phyloP scores from a whole-genome alignment of 2,113 vertebrate genomes.

The Poeciliopsis occidentalis region DNA sequence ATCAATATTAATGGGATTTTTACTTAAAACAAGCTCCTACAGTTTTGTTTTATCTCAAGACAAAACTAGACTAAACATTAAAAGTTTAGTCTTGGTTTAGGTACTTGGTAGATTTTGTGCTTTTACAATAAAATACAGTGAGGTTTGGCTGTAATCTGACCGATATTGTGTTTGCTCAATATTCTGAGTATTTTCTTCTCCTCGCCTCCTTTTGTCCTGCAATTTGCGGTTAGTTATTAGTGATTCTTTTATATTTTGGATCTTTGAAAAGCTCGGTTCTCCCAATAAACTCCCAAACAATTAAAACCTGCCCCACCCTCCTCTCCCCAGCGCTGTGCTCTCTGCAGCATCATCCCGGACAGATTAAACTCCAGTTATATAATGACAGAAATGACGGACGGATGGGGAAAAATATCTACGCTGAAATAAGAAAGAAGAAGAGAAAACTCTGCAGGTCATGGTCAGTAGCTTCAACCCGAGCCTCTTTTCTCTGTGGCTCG shows the following conservation, averaged over 20 bases:
- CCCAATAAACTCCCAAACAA: neutral
- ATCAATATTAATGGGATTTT: no score
- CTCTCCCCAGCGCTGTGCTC: slow-evolving; percentile 16
- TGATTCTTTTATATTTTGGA: neutral
- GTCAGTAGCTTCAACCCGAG: neutral
- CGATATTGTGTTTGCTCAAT: neutral
- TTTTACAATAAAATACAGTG: no score
- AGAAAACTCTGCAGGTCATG: neutral
- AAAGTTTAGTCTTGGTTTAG: no score
- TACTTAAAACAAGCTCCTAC: no score
- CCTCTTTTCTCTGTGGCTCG: neutral
- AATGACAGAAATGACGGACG: slow-evolving; percentile 39
- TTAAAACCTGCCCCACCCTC: neutral
- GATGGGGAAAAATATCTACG: slow-evolving; percentile 16
- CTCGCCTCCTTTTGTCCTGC: neutral
- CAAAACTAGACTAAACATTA: no score
- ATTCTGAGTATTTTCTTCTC: neutral
- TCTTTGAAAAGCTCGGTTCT: neutral
- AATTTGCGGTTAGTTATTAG: neutral
- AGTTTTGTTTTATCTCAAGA: no score
- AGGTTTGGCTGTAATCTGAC: neutral
- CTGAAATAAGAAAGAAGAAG: slow-evolving; percentile 13
- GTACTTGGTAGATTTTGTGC: no score
- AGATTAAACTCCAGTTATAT: slow-evolving; percentile 72
- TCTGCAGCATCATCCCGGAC: slow-evolving; percentile 58